These are phyloP conservation scores for Amphimedon queenslandica DNA, from an alignment of 37 sponge, comb jelly and placozoan genomes.

Conservation along the genomic window DNA sequence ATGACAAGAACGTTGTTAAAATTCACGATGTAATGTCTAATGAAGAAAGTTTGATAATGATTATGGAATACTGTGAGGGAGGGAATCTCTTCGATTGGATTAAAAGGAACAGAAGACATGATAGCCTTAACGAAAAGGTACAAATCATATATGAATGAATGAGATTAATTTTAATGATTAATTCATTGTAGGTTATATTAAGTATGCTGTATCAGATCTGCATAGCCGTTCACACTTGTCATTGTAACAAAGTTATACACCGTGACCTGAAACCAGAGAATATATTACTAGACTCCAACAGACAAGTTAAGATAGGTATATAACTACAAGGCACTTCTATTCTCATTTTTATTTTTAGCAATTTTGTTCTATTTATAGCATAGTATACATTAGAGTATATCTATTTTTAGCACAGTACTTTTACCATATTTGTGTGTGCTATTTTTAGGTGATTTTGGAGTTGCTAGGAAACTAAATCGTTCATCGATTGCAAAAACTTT, in stretches of 20 bases:
- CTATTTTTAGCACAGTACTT: too few relatives aligned
- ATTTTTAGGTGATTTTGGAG: conserved; percentile 80
- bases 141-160: background rate
- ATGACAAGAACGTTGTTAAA: conserved; percentile 74
- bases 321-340: background rate
- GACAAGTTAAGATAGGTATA: conserved; percentile 78
- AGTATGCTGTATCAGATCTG: conserved; percentile 87
- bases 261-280: conserved; percentile 94
- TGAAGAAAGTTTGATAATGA: conserved; percentile 42
- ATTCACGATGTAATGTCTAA: conserved; percentile 55
- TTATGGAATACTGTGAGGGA: conserved; percentile 91
- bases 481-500: conserved; percentile 61
- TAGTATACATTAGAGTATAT: conserved; percentile 2
- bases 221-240: conserved; percentile 79
- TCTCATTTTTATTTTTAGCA: background rate
- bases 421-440: too few relatives aligned
- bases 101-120: conserved; percentile 55
- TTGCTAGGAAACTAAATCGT: conserved; percentile 53
- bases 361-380: conserved; percentile 11
- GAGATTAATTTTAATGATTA: background rate
- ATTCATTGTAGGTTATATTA: conserved; percentile 47
- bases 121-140: conserved; percentile 66
- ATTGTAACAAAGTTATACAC: conserved; percentile 77
- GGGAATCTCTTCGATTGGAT: conserved; percentile 90
- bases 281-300: conserved; percentile 57